Percentiles rank a stretch among this genome's conserved stretches.
Evolutionary conservation across 2,888 invertebrate species (phyloP).

Genomic region (Copidosoma aretas): DNA sequence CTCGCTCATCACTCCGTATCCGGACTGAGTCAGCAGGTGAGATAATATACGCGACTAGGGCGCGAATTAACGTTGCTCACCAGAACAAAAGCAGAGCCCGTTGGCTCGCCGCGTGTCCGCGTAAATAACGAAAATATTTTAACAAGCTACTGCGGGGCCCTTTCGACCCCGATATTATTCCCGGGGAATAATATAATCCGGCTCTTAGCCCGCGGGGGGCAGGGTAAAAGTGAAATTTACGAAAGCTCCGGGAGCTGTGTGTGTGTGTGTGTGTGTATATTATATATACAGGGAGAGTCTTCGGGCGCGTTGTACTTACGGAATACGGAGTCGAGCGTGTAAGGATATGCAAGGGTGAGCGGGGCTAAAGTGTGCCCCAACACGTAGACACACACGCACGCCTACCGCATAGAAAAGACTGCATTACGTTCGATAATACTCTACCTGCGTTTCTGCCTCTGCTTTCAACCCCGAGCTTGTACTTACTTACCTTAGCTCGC

Average conservation of each 20-base stretch:
- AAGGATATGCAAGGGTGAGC: not conserved
- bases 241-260: not conserved
- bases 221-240: not conserved
- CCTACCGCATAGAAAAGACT: constrained; percentile 28
- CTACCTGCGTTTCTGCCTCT: constrained; percentile 20
- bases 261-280: no score
- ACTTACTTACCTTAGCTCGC: not conserved
- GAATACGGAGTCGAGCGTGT: not conserved
- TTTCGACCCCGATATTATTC: not conserved
- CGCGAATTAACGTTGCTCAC: no score
- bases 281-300: no score
- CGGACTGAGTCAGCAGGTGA: no score
- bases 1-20: no score
- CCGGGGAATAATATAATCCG: no score
- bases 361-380: not conserved
- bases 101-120: not conserved
- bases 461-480: constrained; percentile 16
- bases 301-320: not conserved
- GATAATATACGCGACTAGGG: no score
- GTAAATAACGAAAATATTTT: not conserved
- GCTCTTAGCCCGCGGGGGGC: not conserved
- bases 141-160: not conserved
- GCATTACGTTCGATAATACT: constrained; percentile 33
- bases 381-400: not conserved
- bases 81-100: no score